Evolutionary conservation across 2,797 vertebrate species (phyloP).

Genomic region (Vespertilio murinus): DNA sequence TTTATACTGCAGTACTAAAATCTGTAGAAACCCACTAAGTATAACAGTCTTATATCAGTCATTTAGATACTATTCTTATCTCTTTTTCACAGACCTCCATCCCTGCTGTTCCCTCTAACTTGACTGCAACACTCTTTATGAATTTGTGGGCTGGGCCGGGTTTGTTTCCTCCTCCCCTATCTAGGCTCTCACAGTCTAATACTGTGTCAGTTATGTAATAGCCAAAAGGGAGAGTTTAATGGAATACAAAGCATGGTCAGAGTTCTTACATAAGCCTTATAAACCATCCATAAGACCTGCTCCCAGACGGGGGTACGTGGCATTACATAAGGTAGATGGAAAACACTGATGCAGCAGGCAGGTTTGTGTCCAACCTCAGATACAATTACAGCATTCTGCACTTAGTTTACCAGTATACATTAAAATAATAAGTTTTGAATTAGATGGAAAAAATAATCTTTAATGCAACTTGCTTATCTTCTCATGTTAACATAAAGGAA

Average conservation of each 20-base stretch:
- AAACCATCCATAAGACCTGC: conserved; percentile 3
- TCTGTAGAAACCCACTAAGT: conserved; percentile 54
- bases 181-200: conserved; percentile 34
- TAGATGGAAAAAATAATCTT: neutral
- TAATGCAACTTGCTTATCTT: neutral
- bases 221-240: conserved; percentile 40
- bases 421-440: neutral
- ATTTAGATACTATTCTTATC: conserved; percentile 55
- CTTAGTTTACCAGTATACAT: neutral
- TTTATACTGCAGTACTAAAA: conserved; percentile 8
- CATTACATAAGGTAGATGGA: conserved; percentile 42
- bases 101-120: conserved; percentile 60
- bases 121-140: conserved; percentile 51
- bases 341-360: neutral
- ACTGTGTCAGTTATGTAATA: conserved; percentile 67
- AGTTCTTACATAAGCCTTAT: conserved; percentile 71
- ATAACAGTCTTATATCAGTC: neutral
- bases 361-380: neutral
- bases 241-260: neutral
- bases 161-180: neutral
- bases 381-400: neutral
- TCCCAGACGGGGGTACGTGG: neutral
- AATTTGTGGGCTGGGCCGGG: neutral
- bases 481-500: conserved; percentile 7
- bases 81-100: conserved; percentile 51